A percentile compares a stretch with the other conserved stretches of the same genome.
These are phyloP conservation scores for Battus philenor DNA, from an alignment of 1,140 invertebrate species.

Conservation along the genomic window DNA sequence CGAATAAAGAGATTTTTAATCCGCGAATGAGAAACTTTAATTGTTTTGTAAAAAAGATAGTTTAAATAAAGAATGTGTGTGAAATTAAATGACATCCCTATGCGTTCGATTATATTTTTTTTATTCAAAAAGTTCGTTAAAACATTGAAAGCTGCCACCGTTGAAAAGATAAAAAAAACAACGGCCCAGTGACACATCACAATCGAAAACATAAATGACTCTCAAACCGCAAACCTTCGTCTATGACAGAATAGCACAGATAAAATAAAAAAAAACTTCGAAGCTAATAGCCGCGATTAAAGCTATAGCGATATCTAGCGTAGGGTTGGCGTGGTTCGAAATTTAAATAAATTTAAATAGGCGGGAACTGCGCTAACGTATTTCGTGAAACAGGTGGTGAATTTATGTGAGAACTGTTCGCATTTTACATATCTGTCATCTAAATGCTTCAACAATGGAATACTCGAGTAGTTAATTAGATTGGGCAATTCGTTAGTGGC, in stretches of 20 bases:
- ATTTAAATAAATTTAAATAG: slow-evolving; percentile 45
- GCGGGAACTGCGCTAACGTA: slow-evolving; percentile 20
- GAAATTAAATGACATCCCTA: no score
- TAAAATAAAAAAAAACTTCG: slow-evolving; percentile 2
- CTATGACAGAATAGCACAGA: slow-evolving; percentile 8
- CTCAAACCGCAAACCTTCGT: slow-evolving; percentile 5
- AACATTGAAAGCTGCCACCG: no score
- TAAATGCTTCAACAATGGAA: no score
- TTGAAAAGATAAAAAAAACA: no score
- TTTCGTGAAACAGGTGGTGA: slow-evolving; percentile 43
- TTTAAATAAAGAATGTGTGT: no score
- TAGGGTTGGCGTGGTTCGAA: slow-evolving; percentile 31
- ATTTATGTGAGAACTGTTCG: slow-evolving; percentile 48
- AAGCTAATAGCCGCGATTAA: slow-evolving; percentile 10
- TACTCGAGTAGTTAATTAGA: no score
- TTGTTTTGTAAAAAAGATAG: no score
- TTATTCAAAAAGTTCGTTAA: no score
- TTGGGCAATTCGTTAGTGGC: no score
- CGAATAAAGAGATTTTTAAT: no score
- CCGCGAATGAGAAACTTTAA: no score
- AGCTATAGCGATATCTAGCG: not conserved
- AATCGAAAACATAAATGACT: slow-evolving; percentile 5
- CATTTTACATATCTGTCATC: slow-evolving; percentile 24
- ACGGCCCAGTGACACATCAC: not conserved
- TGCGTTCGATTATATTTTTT: no score